Conservation (phyloP, 2,888 invertebrate species). For the Sesia apiformis region DNA sequence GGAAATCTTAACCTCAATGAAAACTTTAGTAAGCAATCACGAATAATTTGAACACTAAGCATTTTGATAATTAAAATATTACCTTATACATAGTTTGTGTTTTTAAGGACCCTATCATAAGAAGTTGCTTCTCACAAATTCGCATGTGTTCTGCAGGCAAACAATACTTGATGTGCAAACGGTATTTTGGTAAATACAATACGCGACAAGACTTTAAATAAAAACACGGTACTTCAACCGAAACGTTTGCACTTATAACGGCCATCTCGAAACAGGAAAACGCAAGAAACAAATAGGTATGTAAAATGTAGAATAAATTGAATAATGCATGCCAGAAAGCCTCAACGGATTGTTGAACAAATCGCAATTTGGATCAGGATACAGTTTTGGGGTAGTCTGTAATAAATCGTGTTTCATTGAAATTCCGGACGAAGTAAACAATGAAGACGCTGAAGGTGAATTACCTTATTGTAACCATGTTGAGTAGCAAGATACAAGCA, state of each 20-base stretch:
- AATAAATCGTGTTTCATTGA: slow-evolving; percentile 9
- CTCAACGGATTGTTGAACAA: neutral
- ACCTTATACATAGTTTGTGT: too few species aligned
- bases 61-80: too few species aligned
- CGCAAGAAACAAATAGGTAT: neutral
- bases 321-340: slow-evolving; percentile 22
- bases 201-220: slow-evolving; percentile 1
- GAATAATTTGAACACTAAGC: too few species aligned
- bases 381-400: slow-evolving; percentile 16
- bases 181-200: slow-evolving; percentile 1
- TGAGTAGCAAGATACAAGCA: neutral
- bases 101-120: too few species aligned
- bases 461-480: neutral
- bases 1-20: too few species aligned
- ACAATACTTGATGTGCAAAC: neutral
- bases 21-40: too few species aligned
- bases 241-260: slow-evolving; percentile 5
- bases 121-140: too few species aligned
- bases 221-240: neutral
- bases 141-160: too few species aligned
- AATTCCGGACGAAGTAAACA: slow-evolving; percentile 12
- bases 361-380: slow-evolving; percentile 14
- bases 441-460: slow-evolving; percentile 2
- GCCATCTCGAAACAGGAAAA: neutral
- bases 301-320: slow-evolving; percentile 17